Percentiles rank a stretch among this genome's conserved stretches.
phyloP scores from a whole-genome alignment of 1,140 invertebrate genomes.

The Polypedilum vanderplanki region DNA sequence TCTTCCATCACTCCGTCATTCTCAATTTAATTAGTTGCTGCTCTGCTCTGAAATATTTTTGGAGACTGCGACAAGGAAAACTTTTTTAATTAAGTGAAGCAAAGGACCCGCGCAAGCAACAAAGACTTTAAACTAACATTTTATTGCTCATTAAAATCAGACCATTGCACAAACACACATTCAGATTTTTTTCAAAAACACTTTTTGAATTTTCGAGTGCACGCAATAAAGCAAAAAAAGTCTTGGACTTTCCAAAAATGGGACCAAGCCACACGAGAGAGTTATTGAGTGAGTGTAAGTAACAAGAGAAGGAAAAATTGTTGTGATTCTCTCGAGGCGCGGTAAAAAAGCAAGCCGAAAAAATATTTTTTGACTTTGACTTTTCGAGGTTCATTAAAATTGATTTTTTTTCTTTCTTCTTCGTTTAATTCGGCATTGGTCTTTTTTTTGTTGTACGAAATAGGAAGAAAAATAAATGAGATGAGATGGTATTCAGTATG shows the following conservation, averaged over 20 bases:
- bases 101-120: not conserved
- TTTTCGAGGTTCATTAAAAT: slow-evolving; percentile 9
- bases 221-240: not conserved
- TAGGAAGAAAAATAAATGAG: not conserved
- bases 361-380: not conserved
- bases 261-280: not conserved
- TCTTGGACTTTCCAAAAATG: slow-evolving; percentile 3
- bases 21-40: not conserved
- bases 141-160: slow-evolving; percentile 12
- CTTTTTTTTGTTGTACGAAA: too few species aligned
- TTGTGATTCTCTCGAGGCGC: slow-evolving; percentile 10
- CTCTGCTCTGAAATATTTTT: not conserved
- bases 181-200: not conserved
- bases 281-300: too few species aligned
- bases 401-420: slow-evolving; percentile 2
- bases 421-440: too few species aligned
- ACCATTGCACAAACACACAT: not conserved
- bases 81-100: not conserved
- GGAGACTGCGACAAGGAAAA: not conserved
- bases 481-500: not conserved
- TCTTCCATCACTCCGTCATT: not conserved
- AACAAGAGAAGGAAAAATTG: not conserved
- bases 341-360: not conserved
- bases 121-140: slow-evolving; percentile 4
- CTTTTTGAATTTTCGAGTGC: not conserved